phyloP scores from a whole-genome alignment of 2,888 invertebrate genomes.

The Clistopyga incitator region DNA sequence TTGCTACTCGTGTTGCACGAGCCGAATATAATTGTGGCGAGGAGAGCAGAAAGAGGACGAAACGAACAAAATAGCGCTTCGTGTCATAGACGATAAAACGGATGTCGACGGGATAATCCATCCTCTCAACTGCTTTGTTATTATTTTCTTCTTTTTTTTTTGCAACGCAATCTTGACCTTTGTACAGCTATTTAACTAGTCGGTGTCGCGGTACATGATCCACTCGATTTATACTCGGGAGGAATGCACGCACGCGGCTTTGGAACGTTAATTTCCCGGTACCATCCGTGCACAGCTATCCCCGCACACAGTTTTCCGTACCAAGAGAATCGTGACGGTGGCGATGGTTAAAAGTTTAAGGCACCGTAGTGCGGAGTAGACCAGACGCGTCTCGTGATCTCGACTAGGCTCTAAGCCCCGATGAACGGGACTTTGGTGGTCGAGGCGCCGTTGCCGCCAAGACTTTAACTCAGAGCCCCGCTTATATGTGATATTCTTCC shows the following conservation, averaged over 20 bases:
- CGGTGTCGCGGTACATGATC: slow-evolving; percentile 15
- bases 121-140: neutral
- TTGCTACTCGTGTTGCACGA: slow-evolving; percentile 61
- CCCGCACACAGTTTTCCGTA: slow-evolving; percentile 45
- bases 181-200: slow-evolving; percentile 30
- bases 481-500: slow-evolving; percentile 31
- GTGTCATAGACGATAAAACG: slow-evolving; percentile 30
- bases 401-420: slow-evolving; percentile 28
- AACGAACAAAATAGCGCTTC: slow-evolving; percentile 25
- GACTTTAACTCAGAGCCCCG: slow-evolving; percentile 37
- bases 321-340: slow-evolving; percentile 15
- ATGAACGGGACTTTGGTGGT: slow-evolving; percentile 63
- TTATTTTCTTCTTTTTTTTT: slow-evolving; percentile 24
- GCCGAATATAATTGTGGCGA: slow-evolving; percentile 40
- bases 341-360: slow-evolving; percentile 40
- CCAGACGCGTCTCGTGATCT: slow-evolving; percentile 31
- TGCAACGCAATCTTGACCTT: slow-evolving; percentile 47
- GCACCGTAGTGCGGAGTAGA: slow-evolving; percentile 18
- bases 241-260: slow-evolving; percentile 35
- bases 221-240: neutral
- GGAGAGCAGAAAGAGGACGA: slow-evolving; percentile 10
- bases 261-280: slow-evolving; percentile 65
- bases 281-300: slow-evolving; percentile 38
- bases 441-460: slow-evolving; percentile 59
- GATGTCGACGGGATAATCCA: slow-evolving; percentile 23